Conservation (phyloP, 2,113 vertebrate genomes). For the Leuciscus idus region DNA sequence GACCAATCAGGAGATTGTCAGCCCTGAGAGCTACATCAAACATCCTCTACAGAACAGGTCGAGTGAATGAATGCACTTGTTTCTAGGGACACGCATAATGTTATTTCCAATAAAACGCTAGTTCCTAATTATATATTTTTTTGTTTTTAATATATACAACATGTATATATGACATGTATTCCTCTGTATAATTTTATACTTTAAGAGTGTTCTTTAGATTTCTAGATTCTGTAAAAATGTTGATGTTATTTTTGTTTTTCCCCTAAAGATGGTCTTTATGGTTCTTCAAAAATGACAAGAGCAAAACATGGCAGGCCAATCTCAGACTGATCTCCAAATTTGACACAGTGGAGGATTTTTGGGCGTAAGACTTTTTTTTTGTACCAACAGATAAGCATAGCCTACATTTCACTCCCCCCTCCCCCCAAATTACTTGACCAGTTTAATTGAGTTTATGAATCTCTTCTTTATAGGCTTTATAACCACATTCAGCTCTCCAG, state of each 20-base stretch:
- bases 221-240: neutral
- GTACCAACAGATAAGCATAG: neutral
- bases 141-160: neutral
- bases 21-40: constrained; percentile 94
- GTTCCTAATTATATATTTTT: neutral
- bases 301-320: constrained; percentile 99
- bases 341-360: constrained; percentile 99
- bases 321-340: constrained; percentile 97
- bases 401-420: neutral
- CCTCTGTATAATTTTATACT: neutral
- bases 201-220: neutral
- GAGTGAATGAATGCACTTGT: neutral
- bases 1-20: constrained; percentile 88
- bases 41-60: constrained; percentile 98
- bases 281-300: constrained; percentile 99
- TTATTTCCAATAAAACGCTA: neutral
- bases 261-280: constrained; percentile 94
- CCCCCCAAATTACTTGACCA: neutral
- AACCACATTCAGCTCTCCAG: constrained; percentile 99
- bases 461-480: constrained; percentile 84
- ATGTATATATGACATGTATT: neutral
- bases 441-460: neutral
- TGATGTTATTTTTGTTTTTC: constrained; percentile 27
- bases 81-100: neutral
- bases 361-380: constrained; percentile 89